Percentiles rank a stretch among this genome's conserved stretches.
Evolutionary conservation across 2,113 vertebrate species (phyloP).

Genomic region (Microtus montanus): DNA sequence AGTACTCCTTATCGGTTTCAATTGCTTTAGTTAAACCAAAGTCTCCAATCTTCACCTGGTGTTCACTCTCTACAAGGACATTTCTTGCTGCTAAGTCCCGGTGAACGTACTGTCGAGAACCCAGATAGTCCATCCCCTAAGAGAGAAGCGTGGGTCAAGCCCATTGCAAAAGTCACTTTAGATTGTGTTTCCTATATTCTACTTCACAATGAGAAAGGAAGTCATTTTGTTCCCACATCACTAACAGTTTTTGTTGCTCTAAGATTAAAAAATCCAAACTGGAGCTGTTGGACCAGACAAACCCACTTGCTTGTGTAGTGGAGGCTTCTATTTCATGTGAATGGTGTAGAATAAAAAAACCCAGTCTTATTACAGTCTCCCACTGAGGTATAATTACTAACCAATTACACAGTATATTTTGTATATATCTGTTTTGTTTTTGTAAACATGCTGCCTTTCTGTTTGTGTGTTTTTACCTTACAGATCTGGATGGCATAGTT

Average conservation of each 20-base stretch:
- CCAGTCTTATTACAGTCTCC: background rate
- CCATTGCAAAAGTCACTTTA: background rate
- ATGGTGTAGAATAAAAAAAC: background rate
- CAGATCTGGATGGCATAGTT: constrained; percentile 95
- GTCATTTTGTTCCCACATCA: background rate
- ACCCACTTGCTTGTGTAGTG: background rate
- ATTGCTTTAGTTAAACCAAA: constrained; percentile 98
- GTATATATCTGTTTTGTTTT: background rate
- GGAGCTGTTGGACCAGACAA: constrained; percentile 6
- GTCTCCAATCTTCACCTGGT: constrained; percentile 97
- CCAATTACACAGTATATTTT: background rate
- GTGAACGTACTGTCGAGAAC: constrained; percentile 95
- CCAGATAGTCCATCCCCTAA: constrained; percentile 97
- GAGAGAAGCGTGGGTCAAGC: background rate
- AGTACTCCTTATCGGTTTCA: constrained; percentile 96
- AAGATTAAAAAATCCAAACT: background rate
- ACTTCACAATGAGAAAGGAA: background rate
- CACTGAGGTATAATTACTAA: background rate
- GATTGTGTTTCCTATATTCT: background rate
- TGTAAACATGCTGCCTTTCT: background rate
- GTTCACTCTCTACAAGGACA: constrained; percentile 95
- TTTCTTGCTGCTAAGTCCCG: constrained; percentile 97
- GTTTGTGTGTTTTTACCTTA: constrained; percentile 85
- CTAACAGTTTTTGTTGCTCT: background rate
- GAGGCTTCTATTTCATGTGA: background rate